phyloP scores from a whole-genome alignment of 2,888 invertebrate genomes.

The Acrobeloides nanus region DNA sequence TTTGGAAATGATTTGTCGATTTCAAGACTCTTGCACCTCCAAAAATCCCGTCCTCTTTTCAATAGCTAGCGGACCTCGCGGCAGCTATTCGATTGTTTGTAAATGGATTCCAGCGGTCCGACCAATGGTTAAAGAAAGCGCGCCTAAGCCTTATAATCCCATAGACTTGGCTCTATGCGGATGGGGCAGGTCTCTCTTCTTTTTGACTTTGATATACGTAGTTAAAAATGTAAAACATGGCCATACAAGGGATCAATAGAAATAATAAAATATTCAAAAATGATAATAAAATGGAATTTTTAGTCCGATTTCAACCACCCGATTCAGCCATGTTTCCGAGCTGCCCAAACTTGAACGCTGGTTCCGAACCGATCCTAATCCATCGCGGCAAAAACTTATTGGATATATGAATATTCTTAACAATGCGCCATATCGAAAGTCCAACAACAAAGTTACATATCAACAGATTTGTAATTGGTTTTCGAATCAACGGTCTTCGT shows the following conservation, averaged over 20 bases:
- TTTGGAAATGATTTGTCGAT: no score
- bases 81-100: no score
- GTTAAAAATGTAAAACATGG: conserved; percentile 1
- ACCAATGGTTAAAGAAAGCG: no score
- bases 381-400: conserved; percentile 88
- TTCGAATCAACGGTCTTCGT: conserved; percentile 90
- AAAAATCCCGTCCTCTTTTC: no score
- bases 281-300: no score
- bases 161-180: no score
- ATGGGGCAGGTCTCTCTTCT: no score
- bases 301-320: conserved; percentile 11
- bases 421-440: conserved; percentile 72
- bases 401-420: conserved; percentile 90
- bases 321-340: conserved; percentile 63
- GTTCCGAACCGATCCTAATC: conserved; percentile 92
- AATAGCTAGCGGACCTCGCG: no score
- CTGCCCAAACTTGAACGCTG: conserved; percentile 88
- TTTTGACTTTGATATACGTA: conserved; percentile 1
- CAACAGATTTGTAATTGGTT: conserved; percentile 62
- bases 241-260: neutral
- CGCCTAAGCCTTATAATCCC: no score
- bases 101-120: no score
- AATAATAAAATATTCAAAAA: no score
- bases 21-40: no score
- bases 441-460: conserved; percentile 37